phyloP scores from a whole-genome alignment of 2,888 invertebrate species.

The Luperina nickerlii region DNA sequence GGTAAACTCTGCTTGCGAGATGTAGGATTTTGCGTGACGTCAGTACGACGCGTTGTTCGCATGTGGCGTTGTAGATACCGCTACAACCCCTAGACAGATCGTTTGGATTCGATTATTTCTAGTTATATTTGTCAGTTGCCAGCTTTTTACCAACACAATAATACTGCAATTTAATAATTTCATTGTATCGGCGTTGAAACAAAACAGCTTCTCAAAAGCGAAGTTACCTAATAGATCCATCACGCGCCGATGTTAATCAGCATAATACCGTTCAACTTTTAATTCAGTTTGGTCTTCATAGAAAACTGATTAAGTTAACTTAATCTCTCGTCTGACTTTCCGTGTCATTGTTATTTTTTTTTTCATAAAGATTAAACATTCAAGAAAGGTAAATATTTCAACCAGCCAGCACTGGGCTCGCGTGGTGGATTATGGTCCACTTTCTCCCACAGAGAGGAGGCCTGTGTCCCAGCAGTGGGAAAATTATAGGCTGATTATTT shows the following conservation, averaged over 20 bases:
- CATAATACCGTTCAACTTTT: conserved; percentile 36
- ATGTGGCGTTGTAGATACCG: too few species aligned
- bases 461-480: too few species aligned
- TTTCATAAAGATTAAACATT: conserved; percentile 22
- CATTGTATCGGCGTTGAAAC: neutral
- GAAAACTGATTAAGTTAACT: conserved; percentile 35
- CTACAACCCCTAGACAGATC: too few species aligned
- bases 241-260: conserved; percentile 12
- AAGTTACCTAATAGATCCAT: conserved; percentile 54
- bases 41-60: too few species aligned
- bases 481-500: too few species aligned
- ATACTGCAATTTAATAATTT: neutral
- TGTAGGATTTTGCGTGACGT: too few species aligned
- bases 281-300: conserved; percentile 48
- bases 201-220: neutral
- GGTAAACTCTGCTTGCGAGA: too few species aligned
- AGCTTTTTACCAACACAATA: neutral
- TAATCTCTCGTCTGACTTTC: conserved; percentile 21
- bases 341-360: conserved; percentile 25
- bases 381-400: conserved; percentile 15
- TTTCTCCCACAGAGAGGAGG: neutral
- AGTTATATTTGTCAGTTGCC: neutral
- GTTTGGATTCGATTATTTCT: neutral
- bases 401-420: neutral
- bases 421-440: neutral